Percentiles rank a stretch among this genome's conserved stretches.
phyloP scores from a whole-genome alignment of 1,140 invertebrate genomes.

The Phymorhynchus buccinoides region DNA sequence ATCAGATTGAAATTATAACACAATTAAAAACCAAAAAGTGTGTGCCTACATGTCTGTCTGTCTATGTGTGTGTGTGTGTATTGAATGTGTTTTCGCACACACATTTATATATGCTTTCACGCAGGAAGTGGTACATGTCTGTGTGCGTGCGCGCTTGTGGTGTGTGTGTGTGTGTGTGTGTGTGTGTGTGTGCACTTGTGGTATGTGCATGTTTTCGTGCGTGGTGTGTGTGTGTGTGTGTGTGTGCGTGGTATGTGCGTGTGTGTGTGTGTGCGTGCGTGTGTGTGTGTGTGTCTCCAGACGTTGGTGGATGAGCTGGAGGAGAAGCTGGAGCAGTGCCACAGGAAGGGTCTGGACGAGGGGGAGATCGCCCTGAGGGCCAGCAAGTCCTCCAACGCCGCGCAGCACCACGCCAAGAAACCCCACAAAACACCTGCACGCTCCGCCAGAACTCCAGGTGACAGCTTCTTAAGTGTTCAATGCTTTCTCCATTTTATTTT shows the following conservation, averaged over 20 bases:
- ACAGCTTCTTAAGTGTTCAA: not conserved
- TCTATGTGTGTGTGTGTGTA: too few relatives aligned
- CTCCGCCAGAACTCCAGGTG: constrained; percentile 18
- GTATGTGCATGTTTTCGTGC: too few relatives aligned
- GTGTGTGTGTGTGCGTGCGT: not conserved
- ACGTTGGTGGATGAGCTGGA: constrained; percentile 67
- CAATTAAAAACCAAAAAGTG: too few relatives aligned
- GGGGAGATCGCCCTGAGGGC: constrained; percentile 66
- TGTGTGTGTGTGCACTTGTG: too few relatives aligned
- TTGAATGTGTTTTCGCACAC: too few relatives aligned
- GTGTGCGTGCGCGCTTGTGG: too few relatives aligned
- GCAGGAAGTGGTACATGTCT: too few relatives aligned
- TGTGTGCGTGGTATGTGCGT: not conserved
- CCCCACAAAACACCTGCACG: not conserved
- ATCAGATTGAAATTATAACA: too few relatives aligned
- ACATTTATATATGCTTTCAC: too few relatives aligned
- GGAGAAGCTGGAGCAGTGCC: constrained; percentile 69
- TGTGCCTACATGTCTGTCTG: too few relatives aligned
- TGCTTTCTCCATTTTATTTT: not conserved
- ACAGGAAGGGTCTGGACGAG: constrained; percentile 73
- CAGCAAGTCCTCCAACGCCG: constrained; percentile 48
- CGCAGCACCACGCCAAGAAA: not conserved
- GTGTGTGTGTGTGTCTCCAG: not conserved
- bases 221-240: too few relatives aligned
- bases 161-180: too few relatives aligned